These are phyloP conservation scores for Mycteria americana DNA, from an alignment of 2,797 vertebrate genomes.

Conservation along the genomic window DNA sequence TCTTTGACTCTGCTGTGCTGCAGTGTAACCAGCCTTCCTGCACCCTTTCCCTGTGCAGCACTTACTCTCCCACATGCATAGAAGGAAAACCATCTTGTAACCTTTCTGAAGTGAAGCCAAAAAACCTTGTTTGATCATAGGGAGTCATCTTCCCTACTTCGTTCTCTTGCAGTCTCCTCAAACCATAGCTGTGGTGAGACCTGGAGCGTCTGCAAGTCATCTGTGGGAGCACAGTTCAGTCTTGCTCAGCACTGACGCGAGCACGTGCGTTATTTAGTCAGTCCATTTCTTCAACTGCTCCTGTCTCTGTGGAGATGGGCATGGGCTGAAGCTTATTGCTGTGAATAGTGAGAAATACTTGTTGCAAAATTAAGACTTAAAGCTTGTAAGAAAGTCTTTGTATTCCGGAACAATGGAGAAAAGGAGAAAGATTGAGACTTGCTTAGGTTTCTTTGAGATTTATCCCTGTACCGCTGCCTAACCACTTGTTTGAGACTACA, in stretches of 20 bases:
- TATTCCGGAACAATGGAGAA: not conserved
- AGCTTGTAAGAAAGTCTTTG: not conserved
- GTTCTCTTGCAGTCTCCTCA: not conserved
- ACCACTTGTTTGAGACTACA: not conserved
- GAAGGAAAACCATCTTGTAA: not conserved
- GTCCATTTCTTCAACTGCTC: not conserved
- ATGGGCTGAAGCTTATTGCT: not conserved
- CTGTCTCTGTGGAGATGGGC: not conserved
- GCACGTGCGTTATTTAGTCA: fast-evolving
- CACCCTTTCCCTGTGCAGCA: not conserved
- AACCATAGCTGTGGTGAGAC: not conserved
- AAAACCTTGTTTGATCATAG: not conserved
- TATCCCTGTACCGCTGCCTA: not conserved
- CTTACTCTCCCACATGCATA: not conserved
- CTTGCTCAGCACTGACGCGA: fast-evolving
- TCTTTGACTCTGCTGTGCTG: not conserved
- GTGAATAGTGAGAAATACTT: fast-evolving
- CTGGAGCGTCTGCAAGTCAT: fast-evolving
- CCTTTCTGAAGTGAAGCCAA: not conserved
- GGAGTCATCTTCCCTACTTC: not conserved
- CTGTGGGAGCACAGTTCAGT: not conserved
- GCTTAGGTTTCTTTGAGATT: not conserved
- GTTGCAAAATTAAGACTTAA: not conserved
- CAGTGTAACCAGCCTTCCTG: not conserved
- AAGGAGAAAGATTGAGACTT: not conserved